Conservation (phyloP, 2,113 vertebrate genomes). For the Eleginops maclovinus region DNA sequence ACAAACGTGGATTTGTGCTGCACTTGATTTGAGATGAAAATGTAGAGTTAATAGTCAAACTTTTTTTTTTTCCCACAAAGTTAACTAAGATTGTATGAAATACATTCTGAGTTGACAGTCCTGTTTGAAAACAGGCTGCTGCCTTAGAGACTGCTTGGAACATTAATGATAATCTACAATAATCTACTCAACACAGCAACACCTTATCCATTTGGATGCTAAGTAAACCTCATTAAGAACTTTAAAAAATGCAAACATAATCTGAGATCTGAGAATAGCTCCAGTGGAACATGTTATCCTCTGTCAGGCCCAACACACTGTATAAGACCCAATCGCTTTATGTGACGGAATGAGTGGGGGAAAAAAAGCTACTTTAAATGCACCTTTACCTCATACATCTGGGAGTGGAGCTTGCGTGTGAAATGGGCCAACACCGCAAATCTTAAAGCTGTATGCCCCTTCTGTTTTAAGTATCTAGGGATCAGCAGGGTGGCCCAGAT, state of each 20-base stretch:
- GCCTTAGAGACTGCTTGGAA: conserved; percentile 38
- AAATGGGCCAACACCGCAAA: conserved; percentile 61
- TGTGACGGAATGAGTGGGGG: conserved; percentile 67
- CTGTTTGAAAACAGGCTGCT: conserved; percentile 43
- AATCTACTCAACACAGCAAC: conserved; percentile 68
- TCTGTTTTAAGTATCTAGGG: conserved; percentile 40
- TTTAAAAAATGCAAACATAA: conserved; percentile 71
- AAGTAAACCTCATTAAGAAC: conserved; percentile 64
- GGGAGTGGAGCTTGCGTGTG: conserved; percentile 22
- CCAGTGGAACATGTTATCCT: conserved; percentile 65
- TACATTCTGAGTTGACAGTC: neutral
- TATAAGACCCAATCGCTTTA: conserved; percentile 49
- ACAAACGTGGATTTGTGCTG: neutral
- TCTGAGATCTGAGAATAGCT: conserved; percentile 57
- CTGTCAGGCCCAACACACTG: conserved; percentile 53
- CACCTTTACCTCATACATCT: conserved; percentile 54
- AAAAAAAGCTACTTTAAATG: conserved; percentile 67
- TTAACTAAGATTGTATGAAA: conserved; percentile 15
- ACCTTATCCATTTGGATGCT: conserved; percentile 68
- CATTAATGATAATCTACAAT: conserved; percentile 68
- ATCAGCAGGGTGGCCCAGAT: conserved; percentile 32
- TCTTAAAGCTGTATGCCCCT: conserved; percentile 48
- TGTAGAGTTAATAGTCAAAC: conserved; percentile 24
- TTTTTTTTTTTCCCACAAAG: conserved; percentile 20
- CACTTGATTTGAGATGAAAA: conserved; percentile 9